Conservation (phyloP, 2,113 vertebrate genomes). For the Delphinapterus leucas region DNA sequence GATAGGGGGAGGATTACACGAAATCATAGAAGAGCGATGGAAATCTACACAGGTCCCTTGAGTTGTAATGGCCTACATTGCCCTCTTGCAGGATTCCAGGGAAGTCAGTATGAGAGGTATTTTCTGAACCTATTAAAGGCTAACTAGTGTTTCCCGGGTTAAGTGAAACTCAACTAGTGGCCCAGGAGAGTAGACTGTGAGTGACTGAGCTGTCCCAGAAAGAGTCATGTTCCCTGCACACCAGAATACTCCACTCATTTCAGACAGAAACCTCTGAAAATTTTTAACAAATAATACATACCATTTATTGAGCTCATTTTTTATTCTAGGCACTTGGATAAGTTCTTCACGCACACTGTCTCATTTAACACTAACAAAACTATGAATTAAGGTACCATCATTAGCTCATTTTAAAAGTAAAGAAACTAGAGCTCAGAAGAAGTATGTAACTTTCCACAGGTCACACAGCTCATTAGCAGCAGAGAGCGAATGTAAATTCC, state of each 20-base stretch:
- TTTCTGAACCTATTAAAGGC: not conserved
- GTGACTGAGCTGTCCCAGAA: not conserved
- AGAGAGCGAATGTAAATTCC: not conserved
- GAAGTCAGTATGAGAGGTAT: not conserved
- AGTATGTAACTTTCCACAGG: not conserved
- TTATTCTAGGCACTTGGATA: not conserved
- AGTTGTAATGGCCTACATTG: not conserved
- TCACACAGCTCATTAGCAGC: not conserved
- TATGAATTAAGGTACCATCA: not conserved
- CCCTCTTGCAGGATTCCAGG: not conserved
- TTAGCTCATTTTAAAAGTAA: not conserved
- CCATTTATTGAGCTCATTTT: not conserved
- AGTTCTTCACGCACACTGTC: not conserved
- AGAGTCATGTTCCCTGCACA: not conserved
- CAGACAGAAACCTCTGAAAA: not conserved
- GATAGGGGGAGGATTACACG: accelerated
- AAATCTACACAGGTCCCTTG: not conserved
- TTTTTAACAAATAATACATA: not conserved
- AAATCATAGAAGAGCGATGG: not conserved
- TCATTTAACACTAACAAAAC: not conserved
- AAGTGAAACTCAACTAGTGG: not conserved
- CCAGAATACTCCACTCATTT: not conserved
- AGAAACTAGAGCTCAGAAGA: not conserved
- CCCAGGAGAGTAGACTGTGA: not conserved
- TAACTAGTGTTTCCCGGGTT: not conserved